phyloP scores from a whole-genome alignment of 2,797 vertebrate genomes.

The Anomalospiza imberbis region DNA sequence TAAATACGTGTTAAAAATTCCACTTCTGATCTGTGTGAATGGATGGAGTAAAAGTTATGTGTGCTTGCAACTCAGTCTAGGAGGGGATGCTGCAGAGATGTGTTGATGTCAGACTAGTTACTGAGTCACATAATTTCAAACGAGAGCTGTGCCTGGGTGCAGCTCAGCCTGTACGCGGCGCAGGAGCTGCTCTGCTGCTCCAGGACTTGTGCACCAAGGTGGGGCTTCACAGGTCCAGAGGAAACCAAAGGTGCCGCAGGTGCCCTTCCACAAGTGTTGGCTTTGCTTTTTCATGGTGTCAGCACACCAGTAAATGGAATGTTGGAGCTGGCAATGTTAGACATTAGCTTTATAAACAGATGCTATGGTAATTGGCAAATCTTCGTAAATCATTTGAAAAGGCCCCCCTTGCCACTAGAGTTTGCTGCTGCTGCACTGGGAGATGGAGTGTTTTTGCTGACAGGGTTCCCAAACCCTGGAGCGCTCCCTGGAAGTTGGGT shows the following conservation, averaged over 20 bases:
- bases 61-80: neutral
- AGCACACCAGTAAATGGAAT: neutral
- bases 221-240: neutral
- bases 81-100: neutral
- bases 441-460: neutral
- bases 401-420: neutral
- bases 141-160: neutral
- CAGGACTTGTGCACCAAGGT: neutral
- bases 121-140: neutral
- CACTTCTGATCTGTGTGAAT: conserved; percentile 27
- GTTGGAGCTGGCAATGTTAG: neutral
- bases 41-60: conserved; percentile 24
- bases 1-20: conserved; percentile 45
- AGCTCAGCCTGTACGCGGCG: fast-evolving
- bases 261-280: neutral
- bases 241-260: neutral
- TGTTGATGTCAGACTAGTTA: neutral
- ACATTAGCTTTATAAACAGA: neutral
- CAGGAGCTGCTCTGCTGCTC: neutral
- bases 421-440: neutral
- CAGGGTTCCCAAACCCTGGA: neutral
- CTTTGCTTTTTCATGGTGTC: neutral
- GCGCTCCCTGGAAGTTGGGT: neutral
- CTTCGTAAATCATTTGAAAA: neutral
- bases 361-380: neutral